These are phyloP conservation scores for Linnaemya tessellans DNA, from an alignment of 2,888 invertebrate species.

Conservation along the genomic window DNA sequence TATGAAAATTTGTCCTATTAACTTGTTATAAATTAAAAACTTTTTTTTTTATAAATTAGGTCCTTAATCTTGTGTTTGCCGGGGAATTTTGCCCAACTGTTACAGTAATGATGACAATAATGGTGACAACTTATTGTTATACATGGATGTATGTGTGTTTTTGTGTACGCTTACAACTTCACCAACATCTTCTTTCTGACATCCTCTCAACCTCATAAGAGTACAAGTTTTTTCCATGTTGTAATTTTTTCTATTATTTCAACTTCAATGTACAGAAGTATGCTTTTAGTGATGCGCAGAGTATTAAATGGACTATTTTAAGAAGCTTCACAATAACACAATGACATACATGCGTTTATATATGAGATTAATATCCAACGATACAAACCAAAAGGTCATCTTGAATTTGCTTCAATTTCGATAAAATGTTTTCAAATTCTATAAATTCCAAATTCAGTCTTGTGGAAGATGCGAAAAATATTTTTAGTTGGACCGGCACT, in stretches of 20 bases:
- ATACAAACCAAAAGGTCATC: no score
- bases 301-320: background rate
- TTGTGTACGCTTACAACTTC: background rate
- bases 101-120: background rate
- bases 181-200: background rate
- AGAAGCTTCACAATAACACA: background rate
- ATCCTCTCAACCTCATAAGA: background rate
- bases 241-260: slow-evolving; percentile 1
- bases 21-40: no score
- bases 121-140: slow-evolving; percentile 9
- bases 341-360: background rate
- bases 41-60: no score
- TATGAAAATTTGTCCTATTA: no score
- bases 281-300: background rate
- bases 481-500: no score
- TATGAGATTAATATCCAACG: background rate
- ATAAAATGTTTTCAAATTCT: no score
- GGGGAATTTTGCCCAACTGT: background rate
- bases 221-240: background rate
- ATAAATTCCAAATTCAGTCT: no score
- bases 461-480: no score
- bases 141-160: background rate
- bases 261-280: background rate
- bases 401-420: no score
- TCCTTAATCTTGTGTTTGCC: background rate